These are phyloP conservation scores for Dryobotodes eremita DNA, from an alignment of 2,888 invertebrate species.

Conservation along the genomic window DNA sequence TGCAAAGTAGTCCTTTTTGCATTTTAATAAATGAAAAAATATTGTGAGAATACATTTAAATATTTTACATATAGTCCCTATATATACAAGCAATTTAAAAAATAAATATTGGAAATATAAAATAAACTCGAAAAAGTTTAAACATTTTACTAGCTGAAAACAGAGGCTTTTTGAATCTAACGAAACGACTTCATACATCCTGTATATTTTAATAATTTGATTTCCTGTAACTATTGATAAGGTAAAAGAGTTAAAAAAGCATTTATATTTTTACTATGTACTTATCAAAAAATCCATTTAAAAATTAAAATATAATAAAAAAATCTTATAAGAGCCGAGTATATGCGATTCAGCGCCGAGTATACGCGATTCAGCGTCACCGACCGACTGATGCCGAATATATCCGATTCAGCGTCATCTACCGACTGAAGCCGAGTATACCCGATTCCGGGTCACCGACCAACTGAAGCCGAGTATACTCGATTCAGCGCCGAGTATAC, in stretches of 20 bases:
- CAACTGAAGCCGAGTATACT: too few species aligned
- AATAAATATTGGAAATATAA: neutral
- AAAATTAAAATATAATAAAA: neutral
- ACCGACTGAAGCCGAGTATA: too few species aligned
- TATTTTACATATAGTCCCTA: neutral
- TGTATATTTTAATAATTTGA: neutral
- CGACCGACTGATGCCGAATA: neutral
- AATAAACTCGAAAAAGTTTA: slow-evolving; percentile 3
- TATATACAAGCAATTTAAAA: neutral
- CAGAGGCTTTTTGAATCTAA: neutral
- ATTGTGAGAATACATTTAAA: neutral
- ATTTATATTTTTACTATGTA: neutral
- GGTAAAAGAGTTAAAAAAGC: neutral
- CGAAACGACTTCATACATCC: neutral
- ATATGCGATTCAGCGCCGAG: neutral
- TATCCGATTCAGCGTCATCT: too few species aligned
- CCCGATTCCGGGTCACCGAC: too few species aligned
- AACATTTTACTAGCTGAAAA: neutral
- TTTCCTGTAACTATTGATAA: neutral
- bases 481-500: neutral
- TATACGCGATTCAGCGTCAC: neutral
- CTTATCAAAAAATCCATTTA: neutral
- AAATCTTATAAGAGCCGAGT: neutral
- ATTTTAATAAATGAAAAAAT: neutral
- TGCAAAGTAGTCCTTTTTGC: neutral